A percentile compares a stretch with the other conserved stretches of the same genome.
Conservation (phyloP, 2,888 invertebrate genomes). For the Eupeodes latifasciatus region DNA sequence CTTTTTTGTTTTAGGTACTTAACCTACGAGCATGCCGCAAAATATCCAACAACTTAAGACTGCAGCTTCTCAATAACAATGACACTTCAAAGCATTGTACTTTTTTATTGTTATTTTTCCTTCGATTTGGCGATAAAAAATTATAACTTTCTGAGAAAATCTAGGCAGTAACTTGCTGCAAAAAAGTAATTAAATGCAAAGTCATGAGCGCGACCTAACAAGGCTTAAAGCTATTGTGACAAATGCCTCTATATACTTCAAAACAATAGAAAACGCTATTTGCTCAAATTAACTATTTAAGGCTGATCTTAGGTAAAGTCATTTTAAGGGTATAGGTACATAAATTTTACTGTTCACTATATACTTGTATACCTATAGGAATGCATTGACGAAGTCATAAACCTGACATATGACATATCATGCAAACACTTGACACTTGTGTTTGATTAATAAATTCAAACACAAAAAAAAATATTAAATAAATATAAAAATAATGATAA, state of each 20-base stretch:
- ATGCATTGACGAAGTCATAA: background rate
- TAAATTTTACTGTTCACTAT: background rate
- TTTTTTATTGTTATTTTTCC: constrained; percentile 50
- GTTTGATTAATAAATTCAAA: constrained; percentile 46
- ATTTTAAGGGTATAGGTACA: background rate
- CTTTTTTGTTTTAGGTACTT: constrained; percentile 25
- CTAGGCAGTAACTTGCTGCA: background rate
- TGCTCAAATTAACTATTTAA: constrained; percentile 56
- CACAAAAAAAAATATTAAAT: background rate
- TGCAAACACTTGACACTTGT: constrained; percentile 64
- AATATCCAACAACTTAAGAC: background rate
- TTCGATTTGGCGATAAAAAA: constrained; percentile 61
- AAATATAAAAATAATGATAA: background rate
- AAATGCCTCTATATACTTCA: constrained; percentile 34
- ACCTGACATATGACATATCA: constrained; percentile 30
- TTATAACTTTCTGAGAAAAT: constrained; percentile 38
- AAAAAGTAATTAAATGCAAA: constrained; percentile 66
- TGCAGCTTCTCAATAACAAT: constrained; percentile 36
- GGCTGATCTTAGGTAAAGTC: background rate
- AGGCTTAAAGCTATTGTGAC: constrained; percentile 63
- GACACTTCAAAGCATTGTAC: constrained; percentile 41
- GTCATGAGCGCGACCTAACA: constrained; percentile 65
- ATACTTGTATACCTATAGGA: no score
- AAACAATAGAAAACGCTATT: constrained; percentile 70
- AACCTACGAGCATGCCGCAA: constrained; percentile 15